These are phyloP conservation scores for Cataglyphis albicans DNA, from an alignment of 2,888 invertebrate genomes.

Conservation along the genomic window DNA sequence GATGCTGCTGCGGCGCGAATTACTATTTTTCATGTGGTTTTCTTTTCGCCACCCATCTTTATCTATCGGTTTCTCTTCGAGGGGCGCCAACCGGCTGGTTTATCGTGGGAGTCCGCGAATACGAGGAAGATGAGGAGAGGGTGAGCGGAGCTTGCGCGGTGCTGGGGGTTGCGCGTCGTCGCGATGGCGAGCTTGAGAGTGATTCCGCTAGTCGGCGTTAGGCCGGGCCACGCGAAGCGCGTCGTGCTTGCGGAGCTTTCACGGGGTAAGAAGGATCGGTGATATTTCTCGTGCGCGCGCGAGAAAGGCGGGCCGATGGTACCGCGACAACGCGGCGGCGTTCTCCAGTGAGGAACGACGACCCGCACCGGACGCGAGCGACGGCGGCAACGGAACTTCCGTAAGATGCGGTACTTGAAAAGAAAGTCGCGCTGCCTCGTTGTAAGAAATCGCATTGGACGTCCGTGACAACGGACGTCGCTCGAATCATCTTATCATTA, in stretches of 20 bases:
- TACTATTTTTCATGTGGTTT: constrained; percentile 62
- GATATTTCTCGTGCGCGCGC: constrained; percentile 58
- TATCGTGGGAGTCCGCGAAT: constrained; percentile 37
- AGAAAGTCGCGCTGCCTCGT: constrained; percentile 84
- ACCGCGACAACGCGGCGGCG: constrained; percentile 58
- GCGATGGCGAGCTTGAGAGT: constrained; percentile 66
- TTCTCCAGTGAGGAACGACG: constrained; percentile 57
- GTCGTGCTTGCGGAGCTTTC: constrained; percentile 74
- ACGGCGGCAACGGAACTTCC: constrained; percentile 52
- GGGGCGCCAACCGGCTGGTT: not conserved
- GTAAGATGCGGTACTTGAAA: constrained; percentile 83
- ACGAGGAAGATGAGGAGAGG: constrained; percentile 53
- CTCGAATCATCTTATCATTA: constrained; percentile 17
- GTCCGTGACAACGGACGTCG: constrained; percentile 52
- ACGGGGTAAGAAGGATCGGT: constrained; percentile 63
- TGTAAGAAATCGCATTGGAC: constrained; percentile 31
- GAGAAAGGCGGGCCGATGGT: constrained; percentile 70
- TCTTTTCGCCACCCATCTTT: constrained; percentile 25
- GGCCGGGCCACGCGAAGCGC: constrained; percentile 80
- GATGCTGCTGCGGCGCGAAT: constrained; percentile 37
- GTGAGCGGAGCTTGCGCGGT: constrained; percentile 77
- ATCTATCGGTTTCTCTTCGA: constrained; percentile 48
- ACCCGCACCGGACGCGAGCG: constrained; percentile 52
- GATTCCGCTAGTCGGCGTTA: constrained; percentile 83
- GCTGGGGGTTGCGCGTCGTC: constrained; percentile 60